Conservation (phyloP, 2,113 vertebrate species). For the Peromyscus californicus region DNA sequence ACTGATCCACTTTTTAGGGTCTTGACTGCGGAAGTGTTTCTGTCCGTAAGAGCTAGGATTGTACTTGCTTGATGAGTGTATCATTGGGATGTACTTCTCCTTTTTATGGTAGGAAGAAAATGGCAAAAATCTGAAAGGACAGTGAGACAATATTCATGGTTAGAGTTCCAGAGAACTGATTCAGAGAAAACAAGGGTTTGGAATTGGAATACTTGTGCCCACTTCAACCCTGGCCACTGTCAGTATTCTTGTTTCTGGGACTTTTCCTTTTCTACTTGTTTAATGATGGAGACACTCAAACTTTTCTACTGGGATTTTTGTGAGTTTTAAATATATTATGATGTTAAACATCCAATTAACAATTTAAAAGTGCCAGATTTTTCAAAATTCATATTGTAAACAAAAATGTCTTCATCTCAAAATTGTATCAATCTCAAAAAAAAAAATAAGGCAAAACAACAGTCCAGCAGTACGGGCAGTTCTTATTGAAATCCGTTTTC, state of each 20-base stretch:
- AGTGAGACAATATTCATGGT: conserved; percentile 45
- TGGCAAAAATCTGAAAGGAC: conserved; percentile 90
- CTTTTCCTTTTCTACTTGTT: background rate
- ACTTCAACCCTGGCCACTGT: background rate
- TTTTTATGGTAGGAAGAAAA: conserved; percentile 88
- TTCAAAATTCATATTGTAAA: background rate
- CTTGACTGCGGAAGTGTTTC: conserved; percentile 89
- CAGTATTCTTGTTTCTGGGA: background rate
- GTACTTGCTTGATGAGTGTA: conserved; percentile 86
- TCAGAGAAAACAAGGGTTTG: background rate
- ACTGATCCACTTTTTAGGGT: conserved; percentile 86
- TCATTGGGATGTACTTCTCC: conserved; percentile 84
- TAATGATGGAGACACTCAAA: background rate
- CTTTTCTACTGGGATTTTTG: background rate
- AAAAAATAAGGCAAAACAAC: background rate
- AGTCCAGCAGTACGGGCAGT: background rate
- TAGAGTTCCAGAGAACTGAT: background rate
- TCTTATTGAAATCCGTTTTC: background rate
- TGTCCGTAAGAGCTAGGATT: conserved; percentile 77
- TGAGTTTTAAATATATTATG: background rate
- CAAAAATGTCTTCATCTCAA: conserved; percentile 17
- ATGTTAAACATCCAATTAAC: background rate
- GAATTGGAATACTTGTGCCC: background rate
- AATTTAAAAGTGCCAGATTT: background rate
- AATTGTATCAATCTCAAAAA: background rate